These are phyloP conservation scores for Paradoxurus hermaphroditus DNA, from an alignment of 2,113 vertebrate species.

Conservation along the genomic window DNA sequence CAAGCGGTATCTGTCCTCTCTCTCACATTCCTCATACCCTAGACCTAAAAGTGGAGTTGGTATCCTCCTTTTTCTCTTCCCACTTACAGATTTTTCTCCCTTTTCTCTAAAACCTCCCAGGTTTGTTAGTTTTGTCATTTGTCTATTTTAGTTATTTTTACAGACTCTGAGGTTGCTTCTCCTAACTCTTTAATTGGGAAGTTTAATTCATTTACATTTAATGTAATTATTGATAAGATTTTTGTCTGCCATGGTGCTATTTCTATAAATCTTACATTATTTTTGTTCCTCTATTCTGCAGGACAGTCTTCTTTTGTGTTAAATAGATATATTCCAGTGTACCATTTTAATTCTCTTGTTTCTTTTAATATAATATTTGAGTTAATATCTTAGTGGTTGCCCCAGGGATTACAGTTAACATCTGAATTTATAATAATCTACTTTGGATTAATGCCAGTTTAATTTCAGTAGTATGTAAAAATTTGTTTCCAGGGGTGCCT, in stretches of 20 bases:
- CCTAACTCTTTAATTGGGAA: constrained; percentile 7
- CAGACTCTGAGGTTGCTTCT: not conserved
- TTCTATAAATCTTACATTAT: not conserved
- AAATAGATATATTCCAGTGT: not conserved
- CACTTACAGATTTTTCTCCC: not conserved
- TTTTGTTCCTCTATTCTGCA: not conserved
- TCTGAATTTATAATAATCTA: not conserved
- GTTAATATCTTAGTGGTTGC: not conserved
- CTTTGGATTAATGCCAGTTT: not conserved
- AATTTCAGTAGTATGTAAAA: not conserved
- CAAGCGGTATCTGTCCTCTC: not conserved
- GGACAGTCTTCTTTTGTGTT: not conserved
- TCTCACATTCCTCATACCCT: not conserved
- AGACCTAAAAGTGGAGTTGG: not conserved
- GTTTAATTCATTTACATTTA: constrained; percentile 4
- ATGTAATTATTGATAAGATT: not conserved
- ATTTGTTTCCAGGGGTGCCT: no score
- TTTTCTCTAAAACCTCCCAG: not conserved
- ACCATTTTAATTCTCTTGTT: not conserved
- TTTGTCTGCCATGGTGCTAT: not conserved
- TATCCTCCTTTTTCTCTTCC: not conserved
- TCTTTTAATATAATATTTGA: not conserved
- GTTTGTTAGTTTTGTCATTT: not conserved
- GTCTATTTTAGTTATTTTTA: not conserved
- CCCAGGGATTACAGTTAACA: not conserved